These are phyloP conservation scores for Leiothrix lutea DNA, from an alignment of 2,113 vertebrate species.

Conservation along the genomic window DNA sequence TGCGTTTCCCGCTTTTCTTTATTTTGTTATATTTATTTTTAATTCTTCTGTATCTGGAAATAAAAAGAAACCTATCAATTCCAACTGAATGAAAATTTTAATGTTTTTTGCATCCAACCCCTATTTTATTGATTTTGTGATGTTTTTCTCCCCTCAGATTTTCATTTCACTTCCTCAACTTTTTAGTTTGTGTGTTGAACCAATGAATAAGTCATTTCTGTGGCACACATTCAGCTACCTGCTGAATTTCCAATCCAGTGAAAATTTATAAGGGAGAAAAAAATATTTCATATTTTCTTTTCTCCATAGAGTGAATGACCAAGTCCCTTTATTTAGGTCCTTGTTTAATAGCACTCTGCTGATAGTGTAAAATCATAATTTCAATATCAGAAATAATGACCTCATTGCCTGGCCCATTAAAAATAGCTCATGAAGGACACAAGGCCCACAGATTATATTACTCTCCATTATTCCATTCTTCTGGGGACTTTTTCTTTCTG, in stretches of 20 bases:
- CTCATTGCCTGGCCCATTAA: not conserved
- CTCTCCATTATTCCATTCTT: not conserved
- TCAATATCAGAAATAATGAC: not conserved
- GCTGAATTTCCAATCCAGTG: not conserved
- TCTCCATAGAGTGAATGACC: not conserved
- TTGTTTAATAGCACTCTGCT: not conserved
- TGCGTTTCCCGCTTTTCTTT: rapidly evolving
- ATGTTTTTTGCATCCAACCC: not conserved
- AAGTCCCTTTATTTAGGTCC: not conserved
- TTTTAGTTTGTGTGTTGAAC: not conserved
- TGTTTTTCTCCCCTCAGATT: not conserved
- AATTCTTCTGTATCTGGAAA: not conserved
- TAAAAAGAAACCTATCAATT: not conserved
- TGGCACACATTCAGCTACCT: not conserved
- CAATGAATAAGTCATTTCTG: not conserved
- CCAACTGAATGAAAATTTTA: not conserved
- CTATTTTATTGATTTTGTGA: not conserved
- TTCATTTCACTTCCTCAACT: not conserved
- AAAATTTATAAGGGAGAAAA: not conserved
- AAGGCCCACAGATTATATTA: not conserved
- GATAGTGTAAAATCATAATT: not conserved
- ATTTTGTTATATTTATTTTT: not conserved
- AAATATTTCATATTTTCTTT: not conserved
- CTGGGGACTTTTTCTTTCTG: not conserved
- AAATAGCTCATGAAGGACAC: not conserved